Base-by-base conservation (phyloP, 2,797 vertebrate species). In the Hybognathus amarus region DNA sequence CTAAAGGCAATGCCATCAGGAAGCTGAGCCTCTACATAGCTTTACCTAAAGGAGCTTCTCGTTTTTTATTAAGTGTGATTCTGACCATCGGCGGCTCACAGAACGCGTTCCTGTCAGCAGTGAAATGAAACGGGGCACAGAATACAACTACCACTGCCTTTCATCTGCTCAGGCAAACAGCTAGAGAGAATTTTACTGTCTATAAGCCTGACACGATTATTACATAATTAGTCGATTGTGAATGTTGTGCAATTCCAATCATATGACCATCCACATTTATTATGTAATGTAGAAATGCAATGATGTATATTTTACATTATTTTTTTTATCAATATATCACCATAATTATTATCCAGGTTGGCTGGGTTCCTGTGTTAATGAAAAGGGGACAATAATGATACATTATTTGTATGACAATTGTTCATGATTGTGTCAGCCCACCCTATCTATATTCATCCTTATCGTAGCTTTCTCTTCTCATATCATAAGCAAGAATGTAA, bases 1-100 rank as follows among this genome's bases (percentile, higher is more conserved):
- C 93, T 92, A 92, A 94, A 94, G 90, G 93, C 92, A 93, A 93
- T 88, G 91, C 91, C 93, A 93, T 93, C 90, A 77, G 91, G 91
- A 86, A 92, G 91, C 90, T 93, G 92, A 94, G 92, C 91, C 90
- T 90, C 90, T 89, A 91, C 90, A 92, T 85, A 89, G 91, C 91
- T 91, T 93, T 91, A 91, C 92, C 92, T 92, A 89, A 93, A 93
- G 89, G 89, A 93, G 90, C 91, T 92, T 92, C 90, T 92, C 86
- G 74, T 90, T 91, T 92, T 85, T 80, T 86, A 64, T 77, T 76
- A 91, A 90, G 89, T 83, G 70, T 0, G 75, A 88, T 88, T 91
- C 77, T 87, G 91, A 92, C 91, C 90, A 85, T 69, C 76, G 85
- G 89, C 80, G 81, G 85, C 70, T 87, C 33, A 36, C 88, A 68